These are phyloP conservation scores for Allophyes oxyacanthae DNA, from an alignment of 2,888 invertebrate species.

Conservation along the genomic window DNA sequence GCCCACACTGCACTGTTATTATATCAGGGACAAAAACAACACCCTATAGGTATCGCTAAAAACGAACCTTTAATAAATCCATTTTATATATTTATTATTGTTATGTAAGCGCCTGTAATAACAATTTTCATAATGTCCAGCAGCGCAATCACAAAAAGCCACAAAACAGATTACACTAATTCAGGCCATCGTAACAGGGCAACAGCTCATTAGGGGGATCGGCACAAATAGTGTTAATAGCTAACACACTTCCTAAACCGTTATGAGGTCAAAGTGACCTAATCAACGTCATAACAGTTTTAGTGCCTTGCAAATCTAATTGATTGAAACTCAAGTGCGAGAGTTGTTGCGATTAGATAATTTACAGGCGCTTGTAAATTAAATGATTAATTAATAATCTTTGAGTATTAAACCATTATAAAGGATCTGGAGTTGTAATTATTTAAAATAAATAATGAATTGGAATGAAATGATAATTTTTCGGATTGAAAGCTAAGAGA, in stretches of 20 bases:
- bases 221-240: slow-evolving; percentile 46
- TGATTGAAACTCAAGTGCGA: slow-evolving; percentile 1
- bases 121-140: neutral
- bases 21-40: too few relatives aligned
- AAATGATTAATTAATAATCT: too few relatives aligned
- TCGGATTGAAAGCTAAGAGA: too few relatives aligned
- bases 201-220: slow-evolving; percentile 48
- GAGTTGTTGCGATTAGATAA: slow-evolving; percentile 17
- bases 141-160: slow-evolving; percentile 25
- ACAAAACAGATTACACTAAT: slow-evolving; percentile 53
- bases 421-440: too few relatives aligned
- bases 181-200: slow-evolving; percentile 48
- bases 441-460: too few relatives aligned
- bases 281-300: slow-evolving; percentile 41
- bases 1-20: too few relatives aligned
- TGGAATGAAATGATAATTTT: too few relatives aligned
- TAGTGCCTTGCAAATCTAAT: slow-evolving; percentile 18
- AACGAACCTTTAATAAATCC: too few relatives aligned
- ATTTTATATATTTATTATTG: too few relatives aligned
- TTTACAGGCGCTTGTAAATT: slow-evolving; percentile 9
- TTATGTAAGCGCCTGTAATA: too few relatives aligned
- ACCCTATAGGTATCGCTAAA: too few relatives aligned
- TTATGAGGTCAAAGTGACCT: slow-evolving; percentile 45
- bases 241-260: slow-evolving; percentile 23
- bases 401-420: too few relatives aligned